Percentiles rank a stretch among this genome's conserved stretches.
phyloP scores from a whole-genome alignment of 2,113 vertebrate species.

The Azemiops feae region DNA sequence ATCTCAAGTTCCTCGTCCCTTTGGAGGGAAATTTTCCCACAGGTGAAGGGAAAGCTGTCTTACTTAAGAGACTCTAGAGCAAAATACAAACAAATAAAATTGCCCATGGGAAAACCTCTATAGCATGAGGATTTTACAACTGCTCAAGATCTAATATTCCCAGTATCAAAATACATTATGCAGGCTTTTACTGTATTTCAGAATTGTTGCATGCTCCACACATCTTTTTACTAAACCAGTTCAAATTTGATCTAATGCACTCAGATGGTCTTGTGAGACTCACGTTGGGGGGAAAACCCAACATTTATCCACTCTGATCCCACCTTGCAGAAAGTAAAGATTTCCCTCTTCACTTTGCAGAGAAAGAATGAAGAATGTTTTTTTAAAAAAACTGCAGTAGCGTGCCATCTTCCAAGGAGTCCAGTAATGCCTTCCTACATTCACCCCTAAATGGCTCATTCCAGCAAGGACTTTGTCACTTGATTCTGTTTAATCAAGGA shows the following conservation, averaged over 20 bases:
- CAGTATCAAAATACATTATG: neutral
- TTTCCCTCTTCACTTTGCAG: neutral
- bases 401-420: neutral
- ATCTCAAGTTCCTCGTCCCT: slow-evolving; percentile 62
- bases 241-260: neutral
- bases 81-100: neutral
- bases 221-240: neutral
- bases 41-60: slow-evolving; percentile 70
- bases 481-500: neutral
- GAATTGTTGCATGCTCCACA: neutral
- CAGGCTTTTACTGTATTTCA: neutral
- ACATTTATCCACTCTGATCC: neutral
- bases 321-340: neutral
- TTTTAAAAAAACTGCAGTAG: neutral
- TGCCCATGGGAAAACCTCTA: accelerated
- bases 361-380: neutral
- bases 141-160: neutral
- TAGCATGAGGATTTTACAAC: neutral
- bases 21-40: slow-evolving; percentile 61
- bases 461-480: neutral
- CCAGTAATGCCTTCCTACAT: neutral
- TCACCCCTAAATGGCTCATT: neutral
- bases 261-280: neutral
- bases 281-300: neutral
- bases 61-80: slow-evolving; percentile 78